phyloP scores from a whole-genome alignment of 2,888 invertebrate genomes.

The Phaedon cochleariae region DNA sequence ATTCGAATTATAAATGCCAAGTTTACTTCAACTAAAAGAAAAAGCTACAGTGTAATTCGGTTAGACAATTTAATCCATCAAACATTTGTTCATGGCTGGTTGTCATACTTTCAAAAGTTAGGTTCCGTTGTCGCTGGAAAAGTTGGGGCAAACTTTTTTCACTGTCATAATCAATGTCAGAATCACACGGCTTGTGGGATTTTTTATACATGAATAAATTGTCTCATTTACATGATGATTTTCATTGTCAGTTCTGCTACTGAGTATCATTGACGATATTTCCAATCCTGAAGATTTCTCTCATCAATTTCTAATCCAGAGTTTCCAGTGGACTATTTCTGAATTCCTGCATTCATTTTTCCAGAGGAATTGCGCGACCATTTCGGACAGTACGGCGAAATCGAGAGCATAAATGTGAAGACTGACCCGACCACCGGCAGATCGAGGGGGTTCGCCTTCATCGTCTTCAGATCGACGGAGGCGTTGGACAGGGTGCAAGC shows the following conservation, averaged over 20 bases:
- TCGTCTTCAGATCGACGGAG: slow-evolving; percentile 89
- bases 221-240: slow-evolving; percentile 42
- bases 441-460: slow-evolving; percentile 96
- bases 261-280: slow-evolving; percentile 46
- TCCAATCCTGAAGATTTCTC: slow-evolving; percentile 32
- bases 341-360: slow-evolving; percentile 52
- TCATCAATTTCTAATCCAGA: not conserved
- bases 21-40: too few species aligned
- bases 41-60: too few species aligned
- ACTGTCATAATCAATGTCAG: too few species aligned
- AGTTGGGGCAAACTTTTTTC: too few species aligned
- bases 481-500: slow-evolving; percentile 92
- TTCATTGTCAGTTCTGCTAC: slow-evolving; percentile 49
- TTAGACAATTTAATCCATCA: too few species aligned
- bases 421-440: slow-evolving; percentile 94
- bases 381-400: slow-evolving; percentile 92
- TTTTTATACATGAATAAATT: slow-evolving; percentile 39
- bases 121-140: too few species aligned
- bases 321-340: too few species aligned
- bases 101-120: too few species aligned
- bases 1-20: too few species aligned
- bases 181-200: too few species aligned
- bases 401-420: slow-evolving; percentile 96
- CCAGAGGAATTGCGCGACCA: slow-evolving; percentile 96
- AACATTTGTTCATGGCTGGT: too few species aligned